Percentiles rank a stretch among this genome's conserved stretches.
These are phyloP conservation scores for Temnopleurus reevesii DNA, from an alignment of 53 echinoderm and acorn worm genomes.

Conservation along the genomic window DNA sequence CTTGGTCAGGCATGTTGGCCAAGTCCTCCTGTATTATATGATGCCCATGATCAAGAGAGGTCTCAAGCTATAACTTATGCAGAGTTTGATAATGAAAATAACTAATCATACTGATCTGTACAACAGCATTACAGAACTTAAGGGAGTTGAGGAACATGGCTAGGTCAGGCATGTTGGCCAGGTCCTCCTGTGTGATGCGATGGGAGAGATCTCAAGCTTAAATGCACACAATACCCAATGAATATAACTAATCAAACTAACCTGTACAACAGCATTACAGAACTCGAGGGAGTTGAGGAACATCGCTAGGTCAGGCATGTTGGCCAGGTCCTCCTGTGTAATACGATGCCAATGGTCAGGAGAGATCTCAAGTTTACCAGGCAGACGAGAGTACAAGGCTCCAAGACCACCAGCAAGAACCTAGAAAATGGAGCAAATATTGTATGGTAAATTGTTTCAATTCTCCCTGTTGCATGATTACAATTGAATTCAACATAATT, in stretches of 20 bases:
- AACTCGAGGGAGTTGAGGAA: conserved; percentile 97
- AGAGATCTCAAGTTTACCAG: conserved; percentile 76
- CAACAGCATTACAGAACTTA: conserved; percentile 99
- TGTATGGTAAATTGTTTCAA: not conserved
- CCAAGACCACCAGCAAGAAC: conserved; percentile 93
- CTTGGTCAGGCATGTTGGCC: conserved; percentile 71
- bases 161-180: conserved; percentile 78
- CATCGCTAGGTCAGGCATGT: conserved; percentile 82
- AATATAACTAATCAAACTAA: too few species aligned
- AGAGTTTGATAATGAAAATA: too few species aligned
- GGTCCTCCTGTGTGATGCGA: conserved; percentile 80
- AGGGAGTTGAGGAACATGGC: conserved; percentile 91
- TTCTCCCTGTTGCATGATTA: too few species aligned
- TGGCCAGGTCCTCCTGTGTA: conserved; percentile 75
- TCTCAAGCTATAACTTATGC: conserved; percentile 77
- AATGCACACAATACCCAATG: too few species aligned
- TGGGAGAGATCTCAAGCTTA: conserved; percentile 81
- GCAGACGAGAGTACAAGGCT: conserved; percentile 85
- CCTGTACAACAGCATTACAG: conserved; percentile 99
- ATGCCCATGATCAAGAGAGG: conserved; percentile 80
- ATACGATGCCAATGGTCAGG: conserved; percentile 91
- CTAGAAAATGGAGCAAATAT: conserved; percentile 42
- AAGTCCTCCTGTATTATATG: conserved; percentile 76
- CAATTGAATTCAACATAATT: too few species aligned
- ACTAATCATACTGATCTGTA: conserved; percentile 88